Percentiles rank a stretch among this genome's conserved stretches.
phyloP scores from a whole-genome alignment of 1,140 invertebrate species.

The Trichonephila clavipes region DNA sequence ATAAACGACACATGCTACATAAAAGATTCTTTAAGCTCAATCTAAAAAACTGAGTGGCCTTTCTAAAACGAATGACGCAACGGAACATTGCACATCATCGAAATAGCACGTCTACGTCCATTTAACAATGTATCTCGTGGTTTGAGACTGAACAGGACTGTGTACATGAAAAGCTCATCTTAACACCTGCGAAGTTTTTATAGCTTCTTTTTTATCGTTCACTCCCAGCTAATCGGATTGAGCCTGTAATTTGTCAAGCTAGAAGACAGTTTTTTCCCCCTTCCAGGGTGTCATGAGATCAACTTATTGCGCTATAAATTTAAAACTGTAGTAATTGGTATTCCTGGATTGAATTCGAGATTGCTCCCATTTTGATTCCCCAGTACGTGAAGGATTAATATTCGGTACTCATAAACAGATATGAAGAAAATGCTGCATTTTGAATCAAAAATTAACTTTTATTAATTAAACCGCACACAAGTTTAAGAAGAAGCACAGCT shows the following conservation, averaged over 20 bases:
- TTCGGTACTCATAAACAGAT: background rate
- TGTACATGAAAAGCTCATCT: background rate
- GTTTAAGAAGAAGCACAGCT: background rate
- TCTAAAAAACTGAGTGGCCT: background rate
- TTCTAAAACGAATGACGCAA: background rate
- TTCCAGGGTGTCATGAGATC: background rate
- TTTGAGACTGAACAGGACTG: background rate
- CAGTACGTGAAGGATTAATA: background rate
- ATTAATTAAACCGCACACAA: background rate
- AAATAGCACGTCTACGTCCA: background rate
- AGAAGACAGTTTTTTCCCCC: background rate
- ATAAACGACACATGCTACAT: background rate
- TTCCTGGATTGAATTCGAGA: background rate
- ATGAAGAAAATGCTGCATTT: background rate
- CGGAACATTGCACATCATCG: background rate
- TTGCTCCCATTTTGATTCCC: background rate
- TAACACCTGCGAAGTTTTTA: slow-evolving; percentile 3
- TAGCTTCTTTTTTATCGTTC: background rate
- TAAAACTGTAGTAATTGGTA: background rate
- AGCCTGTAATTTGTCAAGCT: slow-evolving; percentile 11
- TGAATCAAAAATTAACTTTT: slow-evolving; percentile 21
- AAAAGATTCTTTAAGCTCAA: background rate
- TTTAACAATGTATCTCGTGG: background rate
- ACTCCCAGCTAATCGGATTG: background rate
- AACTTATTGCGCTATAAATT: background rate